Conservation (phyloP, 2,888 invertebrate genomes). For the Phragmatobia fuliginosa region DNA sequence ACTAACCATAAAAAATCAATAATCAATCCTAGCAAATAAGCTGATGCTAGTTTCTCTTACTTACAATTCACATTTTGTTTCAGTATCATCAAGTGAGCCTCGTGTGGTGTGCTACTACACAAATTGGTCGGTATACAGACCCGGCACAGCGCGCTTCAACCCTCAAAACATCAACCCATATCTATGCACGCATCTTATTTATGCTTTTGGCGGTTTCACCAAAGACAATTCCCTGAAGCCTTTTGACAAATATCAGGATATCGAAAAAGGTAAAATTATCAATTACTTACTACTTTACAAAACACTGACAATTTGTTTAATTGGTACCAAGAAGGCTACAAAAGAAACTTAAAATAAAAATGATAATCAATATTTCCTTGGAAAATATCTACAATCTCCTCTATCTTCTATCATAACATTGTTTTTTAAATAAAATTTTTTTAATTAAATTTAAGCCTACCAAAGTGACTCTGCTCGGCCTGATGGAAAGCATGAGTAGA, state of each 20-base stretch:
- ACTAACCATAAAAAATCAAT: not conserved
- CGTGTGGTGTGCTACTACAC: constrained; percentile 97
- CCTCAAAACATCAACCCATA: constrained; percentile 98
- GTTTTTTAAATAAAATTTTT: too few relatives aligned
- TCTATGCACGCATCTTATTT: constrained; percentile 96
- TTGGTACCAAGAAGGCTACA: not conserved
- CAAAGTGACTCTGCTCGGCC: too few relatives aligned
- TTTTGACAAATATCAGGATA: constrained; percentile 98
- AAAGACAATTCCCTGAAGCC: constrained; percentile 96
- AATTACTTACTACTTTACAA: not conserved
- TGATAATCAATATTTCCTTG: too few relatives aligned
- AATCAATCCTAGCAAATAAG: not conserved
- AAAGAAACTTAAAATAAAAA: too few relatives aligned
- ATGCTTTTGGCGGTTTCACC: constrained; percentile 97
- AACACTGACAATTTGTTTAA: not conserved
- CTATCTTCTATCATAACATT: too few relatives aligned
- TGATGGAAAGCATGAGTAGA: too few relatives aligned
- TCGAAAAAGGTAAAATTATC: constrained; percentile 92
- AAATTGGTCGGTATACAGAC: constrained; percentile 97
- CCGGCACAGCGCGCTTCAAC: constrained; percentile 95
- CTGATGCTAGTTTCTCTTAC: not conserved
- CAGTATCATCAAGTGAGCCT: constrained; percentile 85
- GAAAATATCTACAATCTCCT: too few relatives aligned
- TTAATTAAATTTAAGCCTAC: too few relatives aligned
- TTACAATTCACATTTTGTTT: constrained; percentile 21